Evolutionary conservation across 2,888 invertebrate species (phyloP).

Genomic region (Patella caerulea): DNA sequence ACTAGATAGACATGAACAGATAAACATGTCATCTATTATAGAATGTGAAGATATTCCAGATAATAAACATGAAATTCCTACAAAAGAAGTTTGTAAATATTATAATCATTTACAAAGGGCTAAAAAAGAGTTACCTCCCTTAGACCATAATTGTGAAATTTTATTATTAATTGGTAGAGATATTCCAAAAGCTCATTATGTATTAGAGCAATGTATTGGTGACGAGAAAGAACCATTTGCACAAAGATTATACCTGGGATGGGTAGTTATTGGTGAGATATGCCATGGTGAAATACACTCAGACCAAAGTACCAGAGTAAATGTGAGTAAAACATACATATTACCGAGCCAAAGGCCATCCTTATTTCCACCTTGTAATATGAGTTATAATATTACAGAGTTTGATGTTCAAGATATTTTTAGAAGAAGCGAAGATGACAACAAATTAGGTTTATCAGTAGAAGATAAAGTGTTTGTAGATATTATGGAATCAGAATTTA

Average conservation of each 20-base stretch:
- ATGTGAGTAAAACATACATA: background rate
- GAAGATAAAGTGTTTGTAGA: constrained; percentile 9
- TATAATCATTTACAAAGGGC: constrained; percentile 11
- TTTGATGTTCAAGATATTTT: background rate
- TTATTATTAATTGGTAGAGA: constrained; percentile 14
- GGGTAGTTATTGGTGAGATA: background rate
- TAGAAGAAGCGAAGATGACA: background rate
- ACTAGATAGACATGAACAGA: constrained; percentile 9
- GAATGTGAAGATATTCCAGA: constrained; percentile 34
- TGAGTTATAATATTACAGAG: background rate
- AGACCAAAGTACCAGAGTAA: constrained; percentile 10
- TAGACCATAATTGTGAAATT: constrained; percentile 1
- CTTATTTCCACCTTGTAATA: constrained; percentile 9
- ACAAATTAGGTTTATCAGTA: constrained; percentile 4
- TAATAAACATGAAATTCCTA: constrained; percentile 32
- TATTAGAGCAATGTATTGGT: background rate
- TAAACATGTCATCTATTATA: constrained; percentile 24
- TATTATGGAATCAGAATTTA: constrained; percentile 2
- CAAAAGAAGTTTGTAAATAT: constrained; percentile 18
- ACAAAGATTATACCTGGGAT: constrained; percentile 3
- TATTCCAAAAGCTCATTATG: constrained; percentile 10
- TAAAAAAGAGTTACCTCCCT: background rate
- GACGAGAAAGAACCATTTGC: background rate
- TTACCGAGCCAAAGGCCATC: background rate
- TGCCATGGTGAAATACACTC: constrained; percentile 5